These are phyloP conservation scores for Varanus komodoensis DNA, from an alignment of 2,113 vertebrate genomes.

Conservation along the genomic window DNA sequence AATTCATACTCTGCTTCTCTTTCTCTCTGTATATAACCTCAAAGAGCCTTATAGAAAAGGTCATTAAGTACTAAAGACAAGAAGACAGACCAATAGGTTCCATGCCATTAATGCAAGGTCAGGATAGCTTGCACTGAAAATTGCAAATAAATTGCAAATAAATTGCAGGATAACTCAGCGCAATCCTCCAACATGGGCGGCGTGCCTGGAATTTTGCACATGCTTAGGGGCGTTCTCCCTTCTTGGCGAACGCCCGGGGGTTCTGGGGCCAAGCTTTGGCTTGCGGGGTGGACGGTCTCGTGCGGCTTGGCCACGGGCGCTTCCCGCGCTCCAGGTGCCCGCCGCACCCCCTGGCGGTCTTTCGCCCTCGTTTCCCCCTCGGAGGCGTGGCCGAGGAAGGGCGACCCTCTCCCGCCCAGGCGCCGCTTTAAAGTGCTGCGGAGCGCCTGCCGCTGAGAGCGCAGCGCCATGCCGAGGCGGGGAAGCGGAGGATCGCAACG, in stretches of 20 bases:
- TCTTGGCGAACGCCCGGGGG: background rate
- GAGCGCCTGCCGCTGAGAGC: conserved; percentile 52
- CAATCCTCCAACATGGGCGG: background rate
- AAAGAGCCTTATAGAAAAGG: too few relatives aligned
- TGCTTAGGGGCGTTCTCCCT: background rate
- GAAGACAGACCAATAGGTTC: too few relatives aligned
- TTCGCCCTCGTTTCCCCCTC: conserved; percentile 9
- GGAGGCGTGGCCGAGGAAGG: background rate
- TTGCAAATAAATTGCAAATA: too few relatives aligned
- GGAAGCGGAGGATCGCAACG: background rate
- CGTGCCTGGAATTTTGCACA: background rate
- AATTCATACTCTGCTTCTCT: too few relatives aligned
- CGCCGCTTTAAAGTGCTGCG: conserved; percentile 72
- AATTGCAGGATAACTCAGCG: too few relatives aligned
- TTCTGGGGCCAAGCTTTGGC: background rate
- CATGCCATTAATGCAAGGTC: too few relatives aligned
- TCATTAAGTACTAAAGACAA: too few relatives aligned
- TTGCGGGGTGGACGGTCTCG: too few relatives aligned
- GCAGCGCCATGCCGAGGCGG: conserved; percentile 65
- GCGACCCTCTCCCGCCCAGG: conserved; percentile 59
- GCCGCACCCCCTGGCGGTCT: background rate
- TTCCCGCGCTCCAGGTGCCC: too few relatives aligned
- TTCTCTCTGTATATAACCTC: too few relatives aligned
- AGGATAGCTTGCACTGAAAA: too few relatives aligned
- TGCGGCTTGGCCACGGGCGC: background rate